These are phyloP conservation scores for Heliconius sara DNA, from an alignment of 2,888 invertebrate species.

Conservation along the genomic window DNA sequence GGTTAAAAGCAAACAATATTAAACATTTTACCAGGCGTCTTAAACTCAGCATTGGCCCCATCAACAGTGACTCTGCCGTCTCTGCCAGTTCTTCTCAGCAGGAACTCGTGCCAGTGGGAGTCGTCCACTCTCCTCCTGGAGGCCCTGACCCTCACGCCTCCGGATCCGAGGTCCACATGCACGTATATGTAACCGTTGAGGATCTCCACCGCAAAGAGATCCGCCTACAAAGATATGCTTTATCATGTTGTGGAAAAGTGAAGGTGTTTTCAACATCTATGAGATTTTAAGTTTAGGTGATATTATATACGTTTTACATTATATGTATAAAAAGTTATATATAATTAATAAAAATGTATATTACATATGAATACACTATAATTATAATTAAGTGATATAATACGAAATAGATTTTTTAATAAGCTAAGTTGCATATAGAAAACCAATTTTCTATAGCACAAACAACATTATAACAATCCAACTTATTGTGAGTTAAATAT, in stretches of 20 bases:
- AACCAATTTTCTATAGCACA: not conserved
- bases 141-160: conserved; percentile 92
- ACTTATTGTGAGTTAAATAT: not conserved
- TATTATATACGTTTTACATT: not conserved
- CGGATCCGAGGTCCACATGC: conserved; percentile 96
- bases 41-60: conserved; percentile 93
- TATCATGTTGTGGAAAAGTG: not conserved
- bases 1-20: not conserved
- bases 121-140: conserved; percentile 93
- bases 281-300: too few species aligned
- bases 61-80: conserved; percentile 95
- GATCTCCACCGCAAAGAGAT: conserved; percentile 97
- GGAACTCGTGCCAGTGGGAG: conserved; percentile 96
- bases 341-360: not conserved
- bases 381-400: not conserved
- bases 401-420: not conserved
- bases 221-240: conserved; percentile 84
- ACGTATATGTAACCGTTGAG: conserved; percentile 97
- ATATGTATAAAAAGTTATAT: not conserved
- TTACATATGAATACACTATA: not conserved
- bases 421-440: conserved; percentile 1
- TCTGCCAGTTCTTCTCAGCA: conserved; percentile 91
- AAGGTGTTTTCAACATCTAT: not conserved
- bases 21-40: conserved; percentile 87
- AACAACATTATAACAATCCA: not conserved